Conservation (phyloP, 2,888 invertebrate species). For the Acheta domesticus region DNA sequence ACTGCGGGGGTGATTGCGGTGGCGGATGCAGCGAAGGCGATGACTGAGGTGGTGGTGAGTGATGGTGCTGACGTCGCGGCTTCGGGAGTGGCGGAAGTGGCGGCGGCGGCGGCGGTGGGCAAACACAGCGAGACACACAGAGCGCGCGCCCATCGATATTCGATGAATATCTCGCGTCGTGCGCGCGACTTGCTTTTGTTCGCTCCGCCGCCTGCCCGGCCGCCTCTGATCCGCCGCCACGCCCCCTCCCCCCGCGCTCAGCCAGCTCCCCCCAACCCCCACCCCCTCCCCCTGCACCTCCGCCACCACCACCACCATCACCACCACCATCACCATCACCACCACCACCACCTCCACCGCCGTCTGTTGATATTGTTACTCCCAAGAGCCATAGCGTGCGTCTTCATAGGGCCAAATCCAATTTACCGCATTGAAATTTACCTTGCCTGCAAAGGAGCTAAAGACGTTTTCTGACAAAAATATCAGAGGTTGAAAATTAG, state of each 20-base stretch:
- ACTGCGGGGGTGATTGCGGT: no score
- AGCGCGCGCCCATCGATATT: neutral
- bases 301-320: neutral
- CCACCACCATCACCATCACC: neutral
- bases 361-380: no score
- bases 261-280: neutral
- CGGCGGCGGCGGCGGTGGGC: neutral
- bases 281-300: neutral
- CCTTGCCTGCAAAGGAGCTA: no score
- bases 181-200: constrained; percentile 11
- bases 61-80: no score
- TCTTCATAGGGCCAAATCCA: no score
- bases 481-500: no score
- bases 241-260: neutral
- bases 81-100: neutral
- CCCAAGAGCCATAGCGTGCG: no score
- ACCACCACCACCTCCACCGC: neutral
- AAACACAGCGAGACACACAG: constrained; percentile 6
- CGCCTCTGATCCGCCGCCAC: neutral
- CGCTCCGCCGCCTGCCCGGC: neutral
- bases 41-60: no score
- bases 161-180: neutral
- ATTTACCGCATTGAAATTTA: no score
- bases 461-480: no score
- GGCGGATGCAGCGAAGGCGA: no score